These are phyloP conservation scores for Propithecus perrieri DNA, from an alignment of 2,797 vertebrate genomes.

Conservation along the genomic window DNA sequence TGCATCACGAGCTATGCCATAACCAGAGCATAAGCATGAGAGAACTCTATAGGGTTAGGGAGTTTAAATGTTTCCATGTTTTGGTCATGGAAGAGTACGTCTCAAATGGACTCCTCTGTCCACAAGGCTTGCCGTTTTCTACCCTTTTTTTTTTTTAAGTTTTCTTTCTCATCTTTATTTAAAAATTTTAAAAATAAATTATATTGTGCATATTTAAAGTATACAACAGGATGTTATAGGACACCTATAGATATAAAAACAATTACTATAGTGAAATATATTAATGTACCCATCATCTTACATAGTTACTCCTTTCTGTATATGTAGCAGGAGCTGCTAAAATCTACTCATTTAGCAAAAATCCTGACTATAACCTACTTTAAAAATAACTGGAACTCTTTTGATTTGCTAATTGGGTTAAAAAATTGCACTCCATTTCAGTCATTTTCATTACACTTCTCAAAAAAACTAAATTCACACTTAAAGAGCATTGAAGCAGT, in stretches of 20 bases:
- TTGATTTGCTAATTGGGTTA: conserved; percentile 16
- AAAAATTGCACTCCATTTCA: not conserved
- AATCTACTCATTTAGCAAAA: not conserved
- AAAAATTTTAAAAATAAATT: not conserved
- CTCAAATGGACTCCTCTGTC: not conserved
- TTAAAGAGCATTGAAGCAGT: not conserved
- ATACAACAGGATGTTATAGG: not conserved
- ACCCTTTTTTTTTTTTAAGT: not conserved
- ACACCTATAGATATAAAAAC: not conserved
- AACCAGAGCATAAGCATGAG: not conserved
- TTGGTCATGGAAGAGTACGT: not conserved
- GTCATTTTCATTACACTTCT: not conserved
- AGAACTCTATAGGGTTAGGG: not conserved
- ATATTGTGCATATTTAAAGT: not conserved
- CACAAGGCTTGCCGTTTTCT: not conserved
- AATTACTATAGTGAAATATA: not conserved
- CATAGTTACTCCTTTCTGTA: not conserved
- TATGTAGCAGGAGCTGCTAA: not conserved
- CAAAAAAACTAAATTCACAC: not conserved
- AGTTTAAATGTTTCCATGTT: not conserved
- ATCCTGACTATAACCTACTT: not conserved
- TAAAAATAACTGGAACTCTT: conserved; percentile 24
- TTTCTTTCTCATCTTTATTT: not conserved
- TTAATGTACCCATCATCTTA: not conserved
- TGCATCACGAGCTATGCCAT: not conserved